phyloP scores from a whole-genome alignment of 2,888 invertebrate species.

The Mantis religiosa region DNA sequence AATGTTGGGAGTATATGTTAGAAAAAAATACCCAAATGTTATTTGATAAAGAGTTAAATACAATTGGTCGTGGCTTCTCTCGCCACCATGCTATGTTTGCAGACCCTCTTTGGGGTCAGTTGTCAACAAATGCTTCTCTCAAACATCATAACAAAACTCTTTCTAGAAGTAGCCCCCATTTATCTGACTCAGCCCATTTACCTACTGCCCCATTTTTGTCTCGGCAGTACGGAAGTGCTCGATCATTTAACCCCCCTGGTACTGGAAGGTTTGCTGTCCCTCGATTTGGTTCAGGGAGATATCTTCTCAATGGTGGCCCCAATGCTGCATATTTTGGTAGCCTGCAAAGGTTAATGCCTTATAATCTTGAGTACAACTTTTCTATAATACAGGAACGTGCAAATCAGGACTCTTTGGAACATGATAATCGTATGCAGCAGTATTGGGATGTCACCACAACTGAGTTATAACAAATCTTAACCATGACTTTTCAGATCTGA shows the following conservation, averaged over 20 bases:
- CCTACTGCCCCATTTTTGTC: constrained; percentile 55
- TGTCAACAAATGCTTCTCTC: not conserved
- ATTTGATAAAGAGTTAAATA: constrained; percentile 83
- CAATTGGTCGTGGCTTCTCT: constrained; percentile 51
- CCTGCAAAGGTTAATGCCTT: constrained; percentile 77
- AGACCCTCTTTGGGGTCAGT: constrained; percentile 52
- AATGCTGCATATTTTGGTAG: constrained; percentile 86
- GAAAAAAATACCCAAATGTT: constrained; percentile 85
- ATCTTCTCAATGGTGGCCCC: constrained; percentile 65
- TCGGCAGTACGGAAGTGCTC: constrained; percentile 74
- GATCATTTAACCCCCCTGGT: constrained; percentile 63
- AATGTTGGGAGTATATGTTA: constrained; percentile 91
- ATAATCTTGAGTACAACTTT: constrained; percentile 78
- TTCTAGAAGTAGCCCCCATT: constrained; percentile 65
- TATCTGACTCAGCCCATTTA: constrained; percentile 46
- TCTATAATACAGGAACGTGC: constrained; percentile 74
- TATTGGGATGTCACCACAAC: constrained; percentile 90
- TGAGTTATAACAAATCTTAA: constrained; percentile 56
- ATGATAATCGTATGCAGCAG: constrained; percentile 80
- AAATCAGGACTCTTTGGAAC: constrained; percentile 69
- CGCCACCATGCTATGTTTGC: constrained; percentile 20
- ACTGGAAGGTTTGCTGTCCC: constrained; percentile 33
- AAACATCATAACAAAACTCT: constrained; percentile 16
- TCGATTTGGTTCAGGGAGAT: constrained; percentile 53
- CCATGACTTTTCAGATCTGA: not conserved